Evolutionary conservation across 37 sponge, comb jelly and placozoan genomes (phyloP), one percentile per base, ranked within the genome.

Genomic region (Ephydatia muelleri): DNA sequence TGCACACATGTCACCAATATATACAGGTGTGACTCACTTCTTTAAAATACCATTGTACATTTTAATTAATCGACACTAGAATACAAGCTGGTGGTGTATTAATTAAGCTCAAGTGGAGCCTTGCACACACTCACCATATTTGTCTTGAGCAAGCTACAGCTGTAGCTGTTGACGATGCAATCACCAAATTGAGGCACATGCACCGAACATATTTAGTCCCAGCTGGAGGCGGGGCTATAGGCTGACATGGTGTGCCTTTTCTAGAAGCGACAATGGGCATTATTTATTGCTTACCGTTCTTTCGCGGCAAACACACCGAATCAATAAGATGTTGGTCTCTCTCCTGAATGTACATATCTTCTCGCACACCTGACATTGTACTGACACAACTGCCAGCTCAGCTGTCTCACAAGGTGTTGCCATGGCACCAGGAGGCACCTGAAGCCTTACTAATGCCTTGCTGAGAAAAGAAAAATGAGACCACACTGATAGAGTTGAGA

Each of bases 151-250:
- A 97, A 68, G 92, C 90, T 25, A 97, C 95, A 48, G 91, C 72
- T 5, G 86, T 75, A 16, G 97, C 95, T 65, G 91, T 88, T 22
- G 73, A 82, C 22, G 94, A 88, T 38, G 93, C 94, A 11, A 91
- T 94, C 12, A 97, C 91, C 25, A 97, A 85, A 70, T 95, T 94
- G 82, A 94, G 94, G 79, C 97, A 97, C 21, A 91, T 88, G 83
- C 97, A 97, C 12, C 97, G 81, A 14, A 97, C 94, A 74, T 97
- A 97, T 78, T 94, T 97, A 85, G 90, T 97, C 3, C 97, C 97
- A 70, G 84, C 80, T 34, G 95, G 95, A 33, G 97, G 97, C 67
- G 91, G 84, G 35, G 92, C 86, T 36, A 97, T 86, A 9, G 97
- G 97, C 97, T 97, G n/a, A n/a, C n/a, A n/a, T n/a, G n/a, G n/a